Percentiles rank a stretch among this genome's conserved stretches.
Conservation (phyloP, 2,888 invertebrate species). For the Lomographa bimaculata region DNA sequence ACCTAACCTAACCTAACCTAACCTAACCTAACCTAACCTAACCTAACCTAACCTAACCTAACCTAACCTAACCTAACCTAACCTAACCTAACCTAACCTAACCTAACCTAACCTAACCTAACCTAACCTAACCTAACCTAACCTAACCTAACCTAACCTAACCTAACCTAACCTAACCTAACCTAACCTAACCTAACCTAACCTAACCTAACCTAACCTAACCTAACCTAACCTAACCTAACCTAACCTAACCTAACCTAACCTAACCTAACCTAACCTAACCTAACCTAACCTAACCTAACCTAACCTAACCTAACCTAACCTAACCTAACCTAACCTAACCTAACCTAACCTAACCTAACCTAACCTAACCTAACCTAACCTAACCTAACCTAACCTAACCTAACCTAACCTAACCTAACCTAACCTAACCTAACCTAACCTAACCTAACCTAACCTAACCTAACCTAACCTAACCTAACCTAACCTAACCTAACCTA, state of each 20-base stretch:
- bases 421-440: slow-evolving; percentile 11
- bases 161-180: slow-evolving; percentile 19
- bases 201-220: slow-evolving; percentile 17
- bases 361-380: slow-evolving; percentile 16
- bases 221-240: slow-evolving; percentile 17
- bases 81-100: slow-evolving; percentile 19
- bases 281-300: slow-evolving; percentile 27
- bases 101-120: slow-evolving; percentile 14
- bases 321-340: slow-evolving; percentile 18
- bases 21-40: slow-evolving; percentile 10
- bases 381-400: slow-evolving; percentile 14
- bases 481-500: slow-evolving; percentile 17
- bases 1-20: slow-evolving; percentile 17
- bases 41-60: slow-evolving; percentile 19
- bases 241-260: slow-evolving; percentile 21
- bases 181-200: slow-evolving; percentile 15
- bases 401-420: slow-evolving; percentile 15
- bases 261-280: slow-evolving; percentile 26
- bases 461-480: slow-evolving; percentile 17
- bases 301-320: slow-evolving; percentile 14
- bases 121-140: slow-evolving; percentile 16
- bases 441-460: slow-evolving; percentile 12
- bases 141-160: slow-evolving; percentile 17
- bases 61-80: slow-evolving; percentile 22
- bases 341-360: slow-evolving; percentile 16